Evolutionary conservation across 2,797 vertebrate species (phyloP).

Genomic region (Chelon auratus): DNA sequence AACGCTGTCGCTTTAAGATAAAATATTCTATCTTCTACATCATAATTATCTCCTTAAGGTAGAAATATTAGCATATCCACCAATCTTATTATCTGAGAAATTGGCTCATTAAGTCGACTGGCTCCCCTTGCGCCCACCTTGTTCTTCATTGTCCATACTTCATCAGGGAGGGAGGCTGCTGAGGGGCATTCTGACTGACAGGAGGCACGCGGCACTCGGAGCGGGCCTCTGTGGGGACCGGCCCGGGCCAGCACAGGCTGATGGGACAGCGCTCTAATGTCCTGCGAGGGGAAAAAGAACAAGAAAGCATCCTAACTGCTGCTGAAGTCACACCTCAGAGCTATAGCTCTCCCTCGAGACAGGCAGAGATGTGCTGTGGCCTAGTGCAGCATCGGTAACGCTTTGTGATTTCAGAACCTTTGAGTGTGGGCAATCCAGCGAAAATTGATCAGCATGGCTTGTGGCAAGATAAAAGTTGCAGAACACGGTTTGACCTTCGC

Average conservation of each 20-base stretch:
- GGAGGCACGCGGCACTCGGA: slow-evolving; percentile 65
- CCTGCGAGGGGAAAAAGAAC: slow-evolving; percentile 26
- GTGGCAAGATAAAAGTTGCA: slow-evolving; percentile 55
- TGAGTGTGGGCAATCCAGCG: slow-evolving; percentile 32
- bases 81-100: slow-evolving; percentile 91
- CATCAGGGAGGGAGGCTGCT: slow-evolving; percentile 81
- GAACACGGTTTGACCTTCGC: slow-evolving; percentile 60
- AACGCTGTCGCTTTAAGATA: slow-evolving; percentile 87
- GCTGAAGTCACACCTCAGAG: slow-evolving; percentile 50
- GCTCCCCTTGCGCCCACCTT: slow-evolving; percentile 88
- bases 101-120: slow-evolving; percentile 89
- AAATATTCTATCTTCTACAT: slow-evolving; percentile 89
- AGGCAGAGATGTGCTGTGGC: slow-evolving; percentile 35
- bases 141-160: slow-evolving; percentile 86
- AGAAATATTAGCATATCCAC: slow-evolving; percentile 92
- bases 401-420: slow-evolving; percentile 41
- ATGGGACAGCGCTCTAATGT: slow-evolving; percentile 50
- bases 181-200: slow-evolving; percentile 84
- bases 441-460: slow-evolving; percentile 43
- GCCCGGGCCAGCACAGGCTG: slow-evolving; percentile 34
- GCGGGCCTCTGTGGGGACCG: slow-evolving; percentile 62
- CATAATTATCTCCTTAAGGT: slow-evolving; percentile 93
- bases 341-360: slow-evolving; percentile 38
- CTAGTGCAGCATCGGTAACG: slow-evolving; percentile 18
- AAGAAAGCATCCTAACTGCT: slow-evolving; percentile 38